phyloP scores from a whole-genome alignment of 2,888 invertebrate species.

The Acanthosepion esculentum region DNA sequence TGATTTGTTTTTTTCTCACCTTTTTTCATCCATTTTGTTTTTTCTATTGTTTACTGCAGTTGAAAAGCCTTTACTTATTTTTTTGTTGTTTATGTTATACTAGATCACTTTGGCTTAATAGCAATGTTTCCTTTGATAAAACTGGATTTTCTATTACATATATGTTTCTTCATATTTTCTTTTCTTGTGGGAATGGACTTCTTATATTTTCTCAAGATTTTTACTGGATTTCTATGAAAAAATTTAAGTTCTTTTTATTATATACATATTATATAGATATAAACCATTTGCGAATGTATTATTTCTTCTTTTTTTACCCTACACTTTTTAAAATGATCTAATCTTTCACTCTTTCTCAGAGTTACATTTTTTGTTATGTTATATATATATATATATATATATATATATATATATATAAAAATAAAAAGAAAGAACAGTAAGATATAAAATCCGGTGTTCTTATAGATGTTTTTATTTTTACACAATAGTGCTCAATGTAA shows the following conservation, averaged over 20 bases:
- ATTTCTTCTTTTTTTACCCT: no score
- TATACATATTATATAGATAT: not conserved
- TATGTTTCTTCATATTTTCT: not conserved
- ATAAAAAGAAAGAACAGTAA: no score
- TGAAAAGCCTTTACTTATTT: not conserved
- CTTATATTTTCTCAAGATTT: not conserved
- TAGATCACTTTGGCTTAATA: constrained; percentile 10
- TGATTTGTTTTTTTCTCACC: not conserved
- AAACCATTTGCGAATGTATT: no score
- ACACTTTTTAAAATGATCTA: no score
- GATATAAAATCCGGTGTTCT: no score
- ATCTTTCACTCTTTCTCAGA: no score
- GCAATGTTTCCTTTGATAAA: not conserved
- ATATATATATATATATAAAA: constrained; percentile 2
- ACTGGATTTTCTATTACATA: not conserved
- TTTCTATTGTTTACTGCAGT: not conserved
- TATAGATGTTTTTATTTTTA: no score
- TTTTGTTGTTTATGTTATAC: not conserved
- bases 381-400: not conserved
- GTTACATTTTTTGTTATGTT: not conserved
- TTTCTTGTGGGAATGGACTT: not conserved
- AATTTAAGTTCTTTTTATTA: not conserved
- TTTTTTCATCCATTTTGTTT: not conserved
- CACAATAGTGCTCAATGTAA: no score
- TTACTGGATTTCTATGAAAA: not conserved